Evolutionary conservation across 2,113 vertebrate genomes (phyloP).

Genomic region (Spheniscus mendiculus): DNA sequence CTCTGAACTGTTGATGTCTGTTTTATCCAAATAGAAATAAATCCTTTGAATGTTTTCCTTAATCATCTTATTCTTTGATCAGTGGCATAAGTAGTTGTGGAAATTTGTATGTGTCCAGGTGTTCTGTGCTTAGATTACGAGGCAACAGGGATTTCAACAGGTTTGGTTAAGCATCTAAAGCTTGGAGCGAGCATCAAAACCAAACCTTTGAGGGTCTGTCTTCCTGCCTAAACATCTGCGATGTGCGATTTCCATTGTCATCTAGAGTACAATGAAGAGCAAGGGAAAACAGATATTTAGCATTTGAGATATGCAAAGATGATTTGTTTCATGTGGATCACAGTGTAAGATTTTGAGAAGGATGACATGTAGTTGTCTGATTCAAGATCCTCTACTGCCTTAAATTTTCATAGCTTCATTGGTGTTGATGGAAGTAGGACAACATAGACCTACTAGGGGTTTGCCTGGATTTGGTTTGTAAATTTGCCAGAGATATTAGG

Average conservation of each 20-base stretch:
- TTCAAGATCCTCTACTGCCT: not conserved
- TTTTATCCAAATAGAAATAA: not conserved
- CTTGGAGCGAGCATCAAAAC: constrained; percentile 1
- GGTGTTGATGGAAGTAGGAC: not conserved
- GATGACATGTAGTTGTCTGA: not conserved
- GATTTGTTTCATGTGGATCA: not conserved
- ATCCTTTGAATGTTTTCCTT: constrained; percentile 6
- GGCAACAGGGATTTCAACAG: not conserved
- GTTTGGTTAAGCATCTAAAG: constrained; percentile 24
- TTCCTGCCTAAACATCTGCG: not conserved
- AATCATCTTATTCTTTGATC: constrained; percentile 25
- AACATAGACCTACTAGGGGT: not conserved
- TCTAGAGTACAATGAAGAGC: not conserved
- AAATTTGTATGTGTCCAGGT: not conserved
- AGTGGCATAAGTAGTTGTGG: not conserved
- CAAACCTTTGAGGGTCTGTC: not conserved
- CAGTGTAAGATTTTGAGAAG: not conserved
- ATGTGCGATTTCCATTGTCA: not conserved
- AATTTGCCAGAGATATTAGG: not conserved
- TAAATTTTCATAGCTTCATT: not conserved
- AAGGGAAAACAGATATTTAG: not conserved
- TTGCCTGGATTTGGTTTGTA: not conserved
- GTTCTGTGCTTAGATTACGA: not conserved
- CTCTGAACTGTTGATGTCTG: not conserved
- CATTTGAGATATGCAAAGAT: not conserved